These are phyloP conservation scores for Macrobrachium nipponense DNA, from an alignment of 1,140 invertebrate genomes.

Conservation along the genomic window DNA sequence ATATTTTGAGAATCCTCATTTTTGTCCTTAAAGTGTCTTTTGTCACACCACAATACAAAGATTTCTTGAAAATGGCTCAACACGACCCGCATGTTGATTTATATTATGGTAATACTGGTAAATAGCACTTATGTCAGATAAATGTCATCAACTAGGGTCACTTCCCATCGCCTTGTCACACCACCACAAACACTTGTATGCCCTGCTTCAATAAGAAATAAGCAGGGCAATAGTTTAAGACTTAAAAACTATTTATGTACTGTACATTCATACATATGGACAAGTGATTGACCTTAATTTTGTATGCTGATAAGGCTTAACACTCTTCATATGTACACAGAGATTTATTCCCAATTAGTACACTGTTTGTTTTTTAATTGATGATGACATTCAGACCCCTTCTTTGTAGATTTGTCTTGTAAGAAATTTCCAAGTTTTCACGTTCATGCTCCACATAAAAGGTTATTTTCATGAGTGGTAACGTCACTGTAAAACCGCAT, in stretches of 20 bases:
- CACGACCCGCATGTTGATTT: conserved; percentile 45
- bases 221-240: no score
- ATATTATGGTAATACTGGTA: conserved; percentile 22
- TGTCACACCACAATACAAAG: conserved; percentile 1
- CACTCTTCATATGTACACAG: background rate
- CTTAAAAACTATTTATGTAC: no score
- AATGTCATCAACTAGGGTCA: no score
- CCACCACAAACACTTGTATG: no score
- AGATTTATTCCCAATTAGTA: background rate
- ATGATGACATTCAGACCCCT: background rate
- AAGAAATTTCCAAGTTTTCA: background rate
- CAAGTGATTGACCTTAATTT: no score
- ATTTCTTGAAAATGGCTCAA: conserved; percentile 17
- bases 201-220: no score
- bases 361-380: background rate
- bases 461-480: conserved; percentile 21
- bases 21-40: background rate
- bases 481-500: conserved; percentile 59
- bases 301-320: no score
- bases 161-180: no score
- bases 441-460: conserved; percentile 50
- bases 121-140: background rate
- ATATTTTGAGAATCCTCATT: conserved; percentile 8
- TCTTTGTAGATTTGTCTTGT: background rate
- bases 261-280: no score